Evolutionary conservation across 2,888 invertebrate species (phyloP).

Genomic region (Vanessa cardui): DNA sequence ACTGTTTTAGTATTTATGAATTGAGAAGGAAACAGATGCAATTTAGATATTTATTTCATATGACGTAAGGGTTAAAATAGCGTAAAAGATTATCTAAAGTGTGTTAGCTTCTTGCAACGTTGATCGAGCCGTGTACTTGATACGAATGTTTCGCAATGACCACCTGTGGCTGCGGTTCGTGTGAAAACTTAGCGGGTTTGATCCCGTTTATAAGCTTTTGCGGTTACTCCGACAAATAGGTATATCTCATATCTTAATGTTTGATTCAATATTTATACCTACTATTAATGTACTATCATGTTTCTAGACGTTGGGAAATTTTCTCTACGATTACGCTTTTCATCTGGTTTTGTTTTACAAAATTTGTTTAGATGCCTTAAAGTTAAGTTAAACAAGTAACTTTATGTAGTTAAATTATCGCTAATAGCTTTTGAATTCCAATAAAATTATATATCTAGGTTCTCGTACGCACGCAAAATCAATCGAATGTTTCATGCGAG

Average conservation of each 20-base stretch:
- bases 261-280: too few relatives aligned
- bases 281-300: too few relatives aligned
- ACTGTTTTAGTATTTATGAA: background rate
- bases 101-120: slow-evolving; percentile 14
- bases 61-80: background rate
- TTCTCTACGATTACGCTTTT: too few relatives aligned
- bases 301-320: too few relatives aligned
- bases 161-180: slow-evolving; percentile 24
- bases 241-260: background rate
- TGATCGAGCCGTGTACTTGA: slow-evolving; percentile 12
- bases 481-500: slow-evolving; percentile 9
- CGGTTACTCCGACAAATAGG: background rate
- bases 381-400: too few relatives aligned
- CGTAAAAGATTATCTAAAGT: background rate
- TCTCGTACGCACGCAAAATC: background rate
- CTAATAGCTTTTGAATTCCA: background rate
- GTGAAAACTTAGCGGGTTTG: slow-evolving; percentile 19
- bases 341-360: too few relatives aligned
- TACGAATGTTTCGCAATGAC: slow-evolving; percentile 25
- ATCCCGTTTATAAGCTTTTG: slow-evolving; percentile 5
- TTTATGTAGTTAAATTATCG: background rate
- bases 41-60: background rate
- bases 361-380: too few relatives aligned
- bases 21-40: too few relatives aligned
- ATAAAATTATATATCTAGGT: background rate